Percentiles rank a stretch among this genome's conserved stretches.
These are phyloP conservation scores for Polypterus bichir DNA, from an alignment of 2,113 vertebrate species.

Conservation along the genomic window DNA sequence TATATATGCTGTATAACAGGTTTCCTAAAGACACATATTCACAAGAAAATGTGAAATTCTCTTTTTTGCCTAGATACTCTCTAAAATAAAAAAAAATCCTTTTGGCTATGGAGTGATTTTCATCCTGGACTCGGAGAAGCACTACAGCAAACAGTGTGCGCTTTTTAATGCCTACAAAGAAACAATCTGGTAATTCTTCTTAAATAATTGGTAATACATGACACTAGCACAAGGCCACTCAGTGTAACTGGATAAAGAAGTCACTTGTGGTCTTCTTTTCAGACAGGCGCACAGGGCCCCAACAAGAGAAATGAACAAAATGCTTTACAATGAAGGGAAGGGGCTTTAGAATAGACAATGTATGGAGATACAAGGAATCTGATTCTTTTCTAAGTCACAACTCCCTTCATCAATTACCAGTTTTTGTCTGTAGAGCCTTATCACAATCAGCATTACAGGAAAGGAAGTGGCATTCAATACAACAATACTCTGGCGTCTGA, in stretches of 20 bases:
- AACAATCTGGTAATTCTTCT: constrained; percentile 89
- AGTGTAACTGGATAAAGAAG: constrained; percentile 78
- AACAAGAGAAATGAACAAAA: constrained; percentile 42
- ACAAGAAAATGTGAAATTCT: too few species aligned
- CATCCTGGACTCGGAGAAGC: background rate
- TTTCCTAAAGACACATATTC: too few species aligned
- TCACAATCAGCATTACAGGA: constrained; percentile 82
- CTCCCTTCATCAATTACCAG: constrained; percentile 70
- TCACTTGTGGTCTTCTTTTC: constrained; percentile 70
- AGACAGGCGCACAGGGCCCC: constrained; percentile 47
- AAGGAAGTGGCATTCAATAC: constrained; percentile 53
- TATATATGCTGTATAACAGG: too few species aligned
- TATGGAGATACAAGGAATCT: constrained; percentile 51
- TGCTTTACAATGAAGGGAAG: constrained; percentile 45
- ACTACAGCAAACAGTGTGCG: constrained; percentile 15
- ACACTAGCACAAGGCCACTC: constrained; percentile 81
- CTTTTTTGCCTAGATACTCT: too few species aligned
- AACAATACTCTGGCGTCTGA: constrained; percentile 74
- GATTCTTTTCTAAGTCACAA: constrained; percentile 60
- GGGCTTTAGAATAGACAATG: constrained; percentile 45
- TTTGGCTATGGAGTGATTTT: too few species aligned
- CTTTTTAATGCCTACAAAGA: constrained; percentile 59
- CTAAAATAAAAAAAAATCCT: too few species aligned
- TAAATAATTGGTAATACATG: constrained; percentile 80
- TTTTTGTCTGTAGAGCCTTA: constrained; percentile 80